Evolutionary conservation across 2,113 vertebrate genomes (phyloP).

Genomic region (Piaya cayana): DNA sequence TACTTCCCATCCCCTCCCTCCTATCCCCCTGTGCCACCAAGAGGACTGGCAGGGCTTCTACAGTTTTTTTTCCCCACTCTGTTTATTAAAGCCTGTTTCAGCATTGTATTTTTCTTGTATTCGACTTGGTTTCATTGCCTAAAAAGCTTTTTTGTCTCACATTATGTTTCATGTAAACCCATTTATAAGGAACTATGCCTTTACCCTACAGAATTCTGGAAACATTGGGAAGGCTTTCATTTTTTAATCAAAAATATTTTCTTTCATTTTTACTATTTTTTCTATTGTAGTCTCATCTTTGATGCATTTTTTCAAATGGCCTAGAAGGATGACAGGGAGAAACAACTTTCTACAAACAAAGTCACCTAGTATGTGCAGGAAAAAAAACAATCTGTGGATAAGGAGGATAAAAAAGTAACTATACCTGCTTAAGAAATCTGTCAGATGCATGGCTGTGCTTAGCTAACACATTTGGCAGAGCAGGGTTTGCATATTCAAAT

Average conservation of each 20-base stretch:
- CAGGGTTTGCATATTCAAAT: constrained; percentile 88
- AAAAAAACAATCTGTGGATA: not conserved
- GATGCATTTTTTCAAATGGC: not conserved
- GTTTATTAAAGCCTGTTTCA: not conserved
- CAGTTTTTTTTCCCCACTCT: not conserved
- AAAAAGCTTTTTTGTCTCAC: not conserved
- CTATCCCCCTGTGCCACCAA: not conserved
- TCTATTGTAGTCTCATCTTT: not conserved
- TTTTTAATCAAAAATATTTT: not conserved
- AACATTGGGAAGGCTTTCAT: not conserved
- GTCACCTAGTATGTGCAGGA: not conserved
- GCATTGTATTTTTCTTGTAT: not conserved
- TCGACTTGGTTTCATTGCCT: not conserved
- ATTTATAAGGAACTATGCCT: not conserved
- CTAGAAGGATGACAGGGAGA: not conserved
- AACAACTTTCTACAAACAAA: not conserved
- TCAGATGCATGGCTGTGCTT: constrained; percentile 85
- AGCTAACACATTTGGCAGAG: constrained; percentile 78
- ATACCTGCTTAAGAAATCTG: constrained; percentile 87
- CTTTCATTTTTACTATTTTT: not conserved
- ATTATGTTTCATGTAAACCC: not conserved
- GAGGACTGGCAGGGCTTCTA: not conserved
- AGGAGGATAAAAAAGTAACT: not conserved
- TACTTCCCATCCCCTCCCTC: not conserved
- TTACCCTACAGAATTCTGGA: not conserved